phyloP scores from a whole-genome alignment of 2,797 vertebrate species.

The Crypturellus tataupa region DNA sequence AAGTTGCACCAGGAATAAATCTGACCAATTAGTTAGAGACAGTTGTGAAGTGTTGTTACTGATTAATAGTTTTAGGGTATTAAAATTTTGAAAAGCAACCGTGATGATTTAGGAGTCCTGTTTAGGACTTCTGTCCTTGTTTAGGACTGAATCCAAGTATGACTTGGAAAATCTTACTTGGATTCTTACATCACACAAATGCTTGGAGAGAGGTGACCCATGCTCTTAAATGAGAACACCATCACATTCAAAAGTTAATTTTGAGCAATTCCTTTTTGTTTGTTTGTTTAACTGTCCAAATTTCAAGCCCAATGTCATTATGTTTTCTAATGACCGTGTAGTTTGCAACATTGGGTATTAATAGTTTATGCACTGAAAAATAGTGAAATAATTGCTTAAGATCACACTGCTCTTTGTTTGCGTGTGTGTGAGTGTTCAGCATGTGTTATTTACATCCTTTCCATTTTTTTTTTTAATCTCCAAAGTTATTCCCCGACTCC shows the following conservation, averaged over 20 bases:
- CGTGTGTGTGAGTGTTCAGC: slow-evolving; percentile 50
- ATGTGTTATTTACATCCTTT: slow-evolving; percentile 65
- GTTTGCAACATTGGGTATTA: slow-evolving; percentile 56
- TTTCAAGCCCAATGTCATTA: slow-evolving; percentile 38
- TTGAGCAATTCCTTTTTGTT: background rate
- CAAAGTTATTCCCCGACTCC: slow-evolving; percentile 39
- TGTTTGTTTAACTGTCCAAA: background rate
- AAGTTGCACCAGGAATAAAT: slow-evolving; percentile 43
- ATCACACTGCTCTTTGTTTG: slow-evolving; percentile 66
- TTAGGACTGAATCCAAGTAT: background rate
- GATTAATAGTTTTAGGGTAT: background rate
- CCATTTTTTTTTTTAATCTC: background rate
- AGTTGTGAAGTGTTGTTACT: background rate
- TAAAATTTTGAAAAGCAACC: slow-evolving; percentile 26
- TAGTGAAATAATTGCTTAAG: slow-evolving; percentile 56
- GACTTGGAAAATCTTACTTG: background rate
- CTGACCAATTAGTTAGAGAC: slow-evolving; percentile 21
- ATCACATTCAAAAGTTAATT: background rate
- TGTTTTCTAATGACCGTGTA: slow-evolving; percentile 20
- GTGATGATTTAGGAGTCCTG: background rate
- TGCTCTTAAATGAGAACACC: background rate
- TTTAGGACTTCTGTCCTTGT: no score
- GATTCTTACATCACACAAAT: background rate
- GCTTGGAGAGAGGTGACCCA: background rate
- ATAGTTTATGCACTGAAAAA: slow-evolving; percentile 67